These are phyloP conservation scores for Poecilia wingei DNA, from an alignment of 2,797 vertebrate species.

Conservation along the genomic window DNA sequence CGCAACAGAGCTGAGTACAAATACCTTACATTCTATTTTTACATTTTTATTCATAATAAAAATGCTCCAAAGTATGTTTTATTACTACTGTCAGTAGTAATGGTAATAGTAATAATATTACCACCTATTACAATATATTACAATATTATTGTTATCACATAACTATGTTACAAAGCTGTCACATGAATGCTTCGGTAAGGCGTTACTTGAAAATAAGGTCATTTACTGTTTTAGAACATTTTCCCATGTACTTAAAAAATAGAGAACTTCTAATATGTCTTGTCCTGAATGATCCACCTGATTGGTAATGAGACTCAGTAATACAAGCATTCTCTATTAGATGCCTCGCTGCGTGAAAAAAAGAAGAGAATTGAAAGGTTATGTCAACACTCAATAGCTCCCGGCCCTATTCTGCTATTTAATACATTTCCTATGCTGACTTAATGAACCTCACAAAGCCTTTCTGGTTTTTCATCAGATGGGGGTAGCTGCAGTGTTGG, in stretches of 20 bases:
- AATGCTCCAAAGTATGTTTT: not conserved
- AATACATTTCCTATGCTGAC: constrained; percentile 99
- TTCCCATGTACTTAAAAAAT: constrained; percentile 44
- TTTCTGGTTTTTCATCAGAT: constrained; percentile 97
- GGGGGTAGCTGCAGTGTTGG: constrained; percentile 67
- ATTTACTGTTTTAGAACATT: constrained; percentile 30
- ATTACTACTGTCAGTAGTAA: not conserved
- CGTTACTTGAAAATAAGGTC: constrained; percentile 41
- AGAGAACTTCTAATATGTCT: constrained; percentile 48
- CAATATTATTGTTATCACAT: not conserved
- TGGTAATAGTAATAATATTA: not conserved
- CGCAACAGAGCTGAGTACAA: not conserved
- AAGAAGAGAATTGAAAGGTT: constrained; percentile 71
- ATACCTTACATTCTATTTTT: not conserved
- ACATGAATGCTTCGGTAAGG: not conserved
- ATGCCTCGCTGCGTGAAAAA: constrained; percentile 51
- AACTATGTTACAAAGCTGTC: not conserved
- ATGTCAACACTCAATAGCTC: constrained; percentile 80
- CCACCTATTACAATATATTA: not conserved
- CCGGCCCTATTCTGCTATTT: constrained; percentile 88
- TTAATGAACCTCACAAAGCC: constrained; percentile 99
- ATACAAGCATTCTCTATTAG: constrained; percentile 61
- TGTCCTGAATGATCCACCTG: constrained; percentile 47
- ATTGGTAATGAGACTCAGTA: constrained; percentile 63
- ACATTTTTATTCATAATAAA: not conserved